Conservation (phyloP, 2,113 vertebrate genomes). For the Rhynchomys soricoides region DNA sequence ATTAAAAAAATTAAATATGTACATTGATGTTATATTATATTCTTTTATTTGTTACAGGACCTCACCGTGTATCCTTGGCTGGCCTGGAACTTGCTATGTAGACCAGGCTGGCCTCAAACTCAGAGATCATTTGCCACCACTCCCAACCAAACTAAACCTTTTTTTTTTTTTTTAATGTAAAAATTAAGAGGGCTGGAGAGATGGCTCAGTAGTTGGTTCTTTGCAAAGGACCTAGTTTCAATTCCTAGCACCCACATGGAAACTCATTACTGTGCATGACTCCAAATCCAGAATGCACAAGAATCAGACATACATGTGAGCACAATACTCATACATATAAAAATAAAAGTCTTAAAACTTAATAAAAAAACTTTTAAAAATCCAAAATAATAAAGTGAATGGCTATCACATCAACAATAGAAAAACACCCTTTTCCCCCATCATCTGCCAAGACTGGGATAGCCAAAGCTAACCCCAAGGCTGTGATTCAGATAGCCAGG, state of each 20-base stretch:
- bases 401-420: not conserved
- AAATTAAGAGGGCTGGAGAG: not conserved
- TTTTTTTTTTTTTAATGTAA: not conserved
- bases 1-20: not conserved
- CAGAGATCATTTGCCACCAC: not conserved
- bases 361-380: too few species aligned
- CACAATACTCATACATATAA: not conserved
- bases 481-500: not conserved
- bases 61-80: not conserved
- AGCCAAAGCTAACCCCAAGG: not conserved
- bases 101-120: not conserved
- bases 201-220: not conserved
- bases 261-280: not conserved
- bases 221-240: not conserved
- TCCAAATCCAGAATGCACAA: not conserved
- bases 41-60: not conserved
- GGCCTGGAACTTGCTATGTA: not conserved
- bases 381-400: not conserved
- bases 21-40: not conserved
- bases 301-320: not conserved
- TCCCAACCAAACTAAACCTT: not conserved
- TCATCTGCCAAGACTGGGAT: not conserved
- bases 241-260: not conserved
- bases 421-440: not conserved
- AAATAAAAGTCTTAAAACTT: not conserved